Conservation (phyloP, 2,888 invertebrate genomes). For the Eledone cirrhosa region DNA sequence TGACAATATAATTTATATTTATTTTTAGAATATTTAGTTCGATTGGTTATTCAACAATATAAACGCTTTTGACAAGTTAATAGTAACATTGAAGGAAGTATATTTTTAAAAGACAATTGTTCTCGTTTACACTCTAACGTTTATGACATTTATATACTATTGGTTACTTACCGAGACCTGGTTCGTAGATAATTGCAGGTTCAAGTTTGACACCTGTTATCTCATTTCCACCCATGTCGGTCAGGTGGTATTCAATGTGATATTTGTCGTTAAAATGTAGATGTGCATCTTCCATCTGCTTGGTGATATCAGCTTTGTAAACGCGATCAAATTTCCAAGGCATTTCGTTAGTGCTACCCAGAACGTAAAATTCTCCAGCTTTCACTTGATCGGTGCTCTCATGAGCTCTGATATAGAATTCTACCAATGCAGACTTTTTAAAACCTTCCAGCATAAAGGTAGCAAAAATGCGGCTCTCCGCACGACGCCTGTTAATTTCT, state of each 20-base stretch:
- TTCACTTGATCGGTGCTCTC: conserved; percentile 6
- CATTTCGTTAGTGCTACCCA: conserved; percentile 34
- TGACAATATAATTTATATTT: too few species aligned
- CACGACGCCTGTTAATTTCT: conserved; percentile 30
- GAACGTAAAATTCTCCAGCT: conserved; percentile 34
- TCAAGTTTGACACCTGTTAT: conserved; percentile 28
- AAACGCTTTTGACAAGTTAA: too few species aligned
- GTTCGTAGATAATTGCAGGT: conserved; percentile 36
- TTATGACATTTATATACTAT: neutral
- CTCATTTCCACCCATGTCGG: conserved; percentile 31
- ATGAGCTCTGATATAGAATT: conserved; percentile 27
- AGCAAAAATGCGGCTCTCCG: conserved; percentile 30
- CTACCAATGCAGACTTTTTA: conserved; percentile 30
- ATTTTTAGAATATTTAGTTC: too few species aligned
- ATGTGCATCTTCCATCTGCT: conserved; percentile 23
- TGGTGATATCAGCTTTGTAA: conserved; percentile 33
- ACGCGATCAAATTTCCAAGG: conserved; percentile 34
- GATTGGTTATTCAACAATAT: too few species aligned
- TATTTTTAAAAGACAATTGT: too few species aligned
- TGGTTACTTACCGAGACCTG: conserved; percentile 35
- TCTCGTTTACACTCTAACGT: neutral
- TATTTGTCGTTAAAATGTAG: conserved; percentile 29
- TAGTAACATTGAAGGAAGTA: too few species aligned
- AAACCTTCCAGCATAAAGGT: conserved; percentile 32
- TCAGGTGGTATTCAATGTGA: conserved; percentile 26